A percentile compares a stretch with the other conserved stretches of the same genome.
Conservation (phyloP, 2,888 invertebrate genomes). For the Philereme vetulata region DNA sequence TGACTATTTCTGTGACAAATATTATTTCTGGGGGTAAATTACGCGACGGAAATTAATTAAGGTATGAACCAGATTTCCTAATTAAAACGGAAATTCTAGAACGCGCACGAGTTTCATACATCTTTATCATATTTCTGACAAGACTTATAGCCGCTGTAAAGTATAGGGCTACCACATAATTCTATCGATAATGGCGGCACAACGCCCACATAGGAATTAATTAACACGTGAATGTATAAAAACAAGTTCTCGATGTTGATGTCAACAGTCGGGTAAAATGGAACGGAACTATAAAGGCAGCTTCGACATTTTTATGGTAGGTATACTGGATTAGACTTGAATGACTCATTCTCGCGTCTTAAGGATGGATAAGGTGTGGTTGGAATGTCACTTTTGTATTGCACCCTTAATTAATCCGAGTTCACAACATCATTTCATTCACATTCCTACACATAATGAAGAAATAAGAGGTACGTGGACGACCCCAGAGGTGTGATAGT, state of each 20-base stretch:
- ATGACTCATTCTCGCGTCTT: constrained; percentile 66
- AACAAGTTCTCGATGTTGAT: constrained; percentile 72
- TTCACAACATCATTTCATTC: constrained; percentile 25
- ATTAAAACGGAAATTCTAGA: constrained; percentile 56
- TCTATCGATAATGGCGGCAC: constrained; percentile 74
- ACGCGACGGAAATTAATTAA: constrained; percentile 9
- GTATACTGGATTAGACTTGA: constrained; percentile 63
- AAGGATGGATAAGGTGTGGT: constrained; percentile 57
- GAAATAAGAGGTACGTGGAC: background rate
- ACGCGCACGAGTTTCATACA: constrained; percentile 54
- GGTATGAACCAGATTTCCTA: constrained; percentile 40
- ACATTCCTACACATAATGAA: constrained; percentile 13
- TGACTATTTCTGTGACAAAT: background rate
- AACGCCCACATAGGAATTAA: constrained; percentile 79
- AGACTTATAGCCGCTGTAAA: constrained; percentile 70
- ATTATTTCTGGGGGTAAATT: constrained; percentile 2
- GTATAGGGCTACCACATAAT: constrained; percentile 77
- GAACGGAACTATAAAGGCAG: constrained; percentile 70
- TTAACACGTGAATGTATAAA: constrained; percentile 74
- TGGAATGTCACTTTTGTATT: constrained; percentile 49
- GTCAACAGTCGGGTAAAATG: constrained; percentile 70
- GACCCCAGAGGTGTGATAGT: constrained; percentile 1
- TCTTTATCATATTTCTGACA: constrained; percentile 69
- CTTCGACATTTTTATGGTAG: constrained; percentile 66
- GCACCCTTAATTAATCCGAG: constrained; percentile 39